Base-by-base conservation (phyloP, 2,888 invertebrate genomes). In the Eristalis pertinax region DNA sequence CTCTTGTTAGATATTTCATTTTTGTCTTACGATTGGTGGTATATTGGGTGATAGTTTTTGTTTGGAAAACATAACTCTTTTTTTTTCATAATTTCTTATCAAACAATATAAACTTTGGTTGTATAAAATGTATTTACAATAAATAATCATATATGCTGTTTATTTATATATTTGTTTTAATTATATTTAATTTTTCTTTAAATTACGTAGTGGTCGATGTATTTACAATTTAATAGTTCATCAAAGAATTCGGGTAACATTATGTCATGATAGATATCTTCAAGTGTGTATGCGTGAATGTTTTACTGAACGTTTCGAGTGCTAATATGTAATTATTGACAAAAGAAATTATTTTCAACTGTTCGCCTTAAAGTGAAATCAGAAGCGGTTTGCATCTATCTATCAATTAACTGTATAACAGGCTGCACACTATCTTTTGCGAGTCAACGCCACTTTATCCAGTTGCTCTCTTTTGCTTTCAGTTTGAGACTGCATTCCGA, bases 171-270 rank as follows among this genome's bases (percentile, higher is more conserved):
- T 81, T 2, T 50, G 2, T 35, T 69, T n/a, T 62, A 35, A 35
- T 35, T 35, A 35, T 8, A 5, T 60, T 70, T 56, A 62, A 22
- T 35, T 50, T 60, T 60, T n/a, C n/a, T n/a, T 62, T 74, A 67
- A 82, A 63, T 86, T 82, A 86, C 82, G 86, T 82, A 86, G 82
- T 86, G 86, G 86, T 86, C 86, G 82, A 82, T 86, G 82, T 86
- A 86, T 86, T 72, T 86, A 86, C 86, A 86, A 72, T 82, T 72
- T 24, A 81, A 73, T 60, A 72, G 43, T 35, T 19, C 26, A 24
- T 50, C 50, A 50, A 50, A 50, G 19, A 50, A 50, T 50, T 19
- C n/a, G 19, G n/a, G n/a, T 7, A 50, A 7, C 19, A 7, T 50
- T 50, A 50, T 19, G 50, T 50, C 50, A 50, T 50, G 50, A 50